Conservation (phyloP, 37 sponge, comb jelly and placozoan species). For the Beroe ovata region DNA sequence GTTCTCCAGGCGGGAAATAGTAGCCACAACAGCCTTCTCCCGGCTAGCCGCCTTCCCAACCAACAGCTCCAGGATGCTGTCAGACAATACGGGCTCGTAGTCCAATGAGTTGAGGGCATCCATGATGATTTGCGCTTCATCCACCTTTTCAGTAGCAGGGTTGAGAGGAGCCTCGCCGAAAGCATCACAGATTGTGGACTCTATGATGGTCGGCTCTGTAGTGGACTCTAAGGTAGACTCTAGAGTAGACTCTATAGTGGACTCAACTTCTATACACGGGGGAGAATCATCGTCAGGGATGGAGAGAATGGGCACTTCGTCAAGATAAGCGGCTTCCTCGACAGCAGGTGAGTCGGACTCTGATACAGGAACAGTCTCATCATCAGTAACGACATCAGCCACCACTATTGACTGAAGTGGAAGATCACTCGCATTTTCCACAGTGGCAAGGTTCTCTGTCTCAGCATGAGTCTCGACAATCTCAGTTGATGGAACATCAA, state of each 20-base stretch:
- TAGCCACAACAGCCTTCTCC: conserved; percentile 57
- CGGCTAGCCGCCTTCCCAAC: conserved; percentile 60
- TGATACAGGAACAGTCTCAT: too few species aligned
- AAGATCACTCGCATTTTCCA: too few species aligned
- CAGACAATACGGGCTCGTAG: conserved; percentile 59
- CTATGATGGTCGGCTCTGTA: too few species aligned
- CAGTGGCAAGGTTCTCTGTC: background rate
- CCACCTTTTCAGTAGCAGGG: background rate
- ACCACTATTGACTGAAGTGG: too few species aligned
- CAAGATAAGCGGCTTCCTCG: too few species aligned
- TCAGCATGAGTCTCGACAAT: background rate
- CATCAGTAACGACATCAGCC: too few species aligned
- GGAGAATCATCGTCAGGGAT: too few species aligned
- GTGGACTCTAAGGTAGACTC: too few species aligned
- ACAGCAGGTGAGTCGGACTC: too few species aligned
- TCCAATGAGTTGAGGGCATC: conserved; percentile 32
- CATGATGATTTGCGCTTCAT: conserved; percentile 32
- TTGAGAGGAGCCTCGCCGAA: background rate
- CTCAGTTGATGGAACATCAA: background rate
- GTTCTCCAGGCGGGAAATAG: conserved; percentile 47
- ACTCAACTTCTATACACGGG: too few species aligned
- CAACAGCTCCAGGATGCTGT: background rate
- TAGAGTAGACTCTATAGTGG: too few species aligned
- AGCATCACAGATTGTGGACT: background rate
- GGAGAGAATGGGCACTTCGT: too few species aligned